Conservation (phyloP, 2,888 invertebrate genomes). For the Drosophila anceps region DNA sequence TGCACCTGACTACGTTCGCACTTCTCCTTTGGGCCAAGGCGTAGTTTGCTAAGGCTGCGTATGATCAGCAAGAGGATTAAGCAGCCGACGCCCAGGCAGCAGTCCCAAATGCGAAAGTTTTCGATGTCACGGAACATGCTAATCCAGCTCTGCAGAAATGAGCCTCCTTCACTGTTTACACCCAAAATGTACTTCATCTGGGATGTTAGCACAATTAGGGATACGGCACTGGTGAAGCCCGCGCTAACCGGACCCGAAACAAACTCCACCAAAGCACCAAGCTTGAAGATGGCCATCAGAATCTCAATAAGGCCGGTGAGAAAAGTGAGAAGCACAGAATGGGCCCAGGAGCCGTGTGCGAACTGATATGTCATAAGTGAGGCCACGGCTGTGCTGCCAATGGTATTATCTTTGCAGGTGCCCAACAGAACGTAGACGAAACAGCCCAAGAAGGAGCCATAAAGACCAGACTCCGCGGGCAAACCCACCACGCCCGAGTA, state of each 20-base stretch:
- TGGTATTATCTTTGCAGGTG: conserved; percentile 95
- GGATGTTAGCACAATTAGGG: conserved; percentile 94
- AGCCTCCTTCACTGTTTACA: conserved; percentile 89
- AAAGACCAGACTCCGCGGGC: conserved; percentile 93
- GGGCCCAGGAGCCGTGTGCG: conserved; percentile 88
- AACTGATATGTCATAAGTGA: conserved; percentile 94
- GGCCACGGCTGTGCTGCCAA: conserved; percentile 96
- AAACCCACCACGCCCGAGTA: conserved; percentile 92
- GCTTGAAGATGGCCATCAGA: conserved; percentile 92
- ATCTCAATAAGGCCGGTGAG: conserved; percentile 91
- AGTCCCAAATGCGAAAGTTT: conserved; percentile 89
- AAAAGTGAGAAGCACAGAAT: conserved; percentile 91
- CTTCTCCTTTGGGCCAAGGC: conserved; percentile 87
- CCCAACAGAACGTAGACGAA: conserved; percentile 96
- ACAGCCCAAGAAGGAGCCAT: conserved; percentile 96
- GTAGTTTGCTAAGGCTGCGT: conserved; percentile 90
- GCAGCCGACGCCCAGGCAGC: conserved; percentile 90
- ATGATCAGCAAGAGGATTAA: conserved; percentile 90
- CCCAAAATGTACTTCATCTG: conserved; percentile 94
- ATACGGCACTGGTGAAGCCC: conserved; percentile 95
- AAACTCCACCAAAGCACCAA: conserved; percentile 95
- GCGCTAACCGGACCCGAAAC: conserved; percentile 95
- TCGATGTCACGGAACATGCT: conserved; percentile 90
- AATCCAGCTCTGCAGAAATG: conserved; percentile 92
- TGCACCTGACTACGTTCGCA: conserved; percentile 85